phyloP scores from a whole-genome alignment of 1,140 invertebrate species.

The Agrypnia vestita region DNA sequence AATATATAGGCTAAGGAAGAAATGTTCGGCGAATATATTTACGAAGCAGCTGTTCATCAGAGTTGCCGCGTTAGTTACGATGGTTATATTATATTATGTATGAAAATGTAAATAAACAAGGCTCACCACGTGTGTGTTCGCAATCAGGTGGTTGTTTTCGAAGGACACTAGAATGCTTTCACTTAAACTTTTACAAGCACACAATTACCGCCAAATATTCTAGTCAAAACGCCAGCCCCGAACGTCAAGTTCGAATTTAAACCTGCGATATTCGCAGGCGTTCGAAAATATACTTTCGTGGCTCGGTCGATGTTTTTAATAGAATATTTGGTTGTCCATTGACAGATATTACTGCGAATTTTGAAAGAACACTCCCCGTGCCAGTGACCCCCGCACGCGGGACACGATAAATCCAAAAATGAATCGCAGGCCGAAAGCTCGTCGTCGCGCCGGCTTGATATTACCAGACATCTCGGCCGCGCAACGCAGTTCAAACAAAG shows the following conservation, averaged over 20 bases:
- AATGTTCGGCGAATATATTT: background rate
- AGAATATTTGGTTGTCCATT: background rate
- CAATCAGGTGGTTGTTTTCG: slow-evolving; percentile 36
- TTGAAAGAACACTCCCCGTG: slow-evolving; percentile 35
- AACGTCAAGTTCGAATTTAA: slow-evolving; percentile 26
- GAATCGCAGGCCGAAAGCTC: slow-evolving; percentile 49
- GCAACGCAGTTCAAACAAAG: background rate
- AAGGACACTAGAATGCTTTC: slow-evolving; percentile 33
- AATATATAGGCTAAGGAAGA: background rate
- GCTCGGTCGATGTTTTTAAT: slow-evolving; percentile 19
- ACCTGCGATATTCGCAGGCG: background rate
- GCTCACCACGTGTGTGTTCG: slow-evolving; percentile 39
- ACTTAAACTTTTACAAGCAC: slow-evolving; percentile 31
- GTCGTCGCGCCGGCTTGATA: slow-evolving; percentile 23
- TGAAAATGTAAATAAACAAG: slow-evolving; percentile 45
- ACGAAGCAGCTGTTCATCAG: slow-evolving; percentile 3
- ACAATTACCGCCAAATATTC: slow-evolving; percentile 28
- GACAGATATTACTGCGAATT: slow-evolving; percentile 29
- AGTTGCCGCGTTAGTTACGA: background rate
- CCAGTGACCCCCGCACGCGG: slow-evolving; percentile 50
- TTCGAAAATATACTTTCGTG: slow-evolving; percentile 32
- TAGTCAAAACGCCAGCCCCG: background rate
- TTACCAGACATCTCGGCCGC: background rate
- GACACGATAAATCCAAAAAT: slow-evolving; percentile 50
- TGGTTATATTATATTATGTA: slow-evolving; percentile 17